Conservation (phyloP, 2,113 vertebrate genomes). For the Hirundichthys speculiger region DNA sequence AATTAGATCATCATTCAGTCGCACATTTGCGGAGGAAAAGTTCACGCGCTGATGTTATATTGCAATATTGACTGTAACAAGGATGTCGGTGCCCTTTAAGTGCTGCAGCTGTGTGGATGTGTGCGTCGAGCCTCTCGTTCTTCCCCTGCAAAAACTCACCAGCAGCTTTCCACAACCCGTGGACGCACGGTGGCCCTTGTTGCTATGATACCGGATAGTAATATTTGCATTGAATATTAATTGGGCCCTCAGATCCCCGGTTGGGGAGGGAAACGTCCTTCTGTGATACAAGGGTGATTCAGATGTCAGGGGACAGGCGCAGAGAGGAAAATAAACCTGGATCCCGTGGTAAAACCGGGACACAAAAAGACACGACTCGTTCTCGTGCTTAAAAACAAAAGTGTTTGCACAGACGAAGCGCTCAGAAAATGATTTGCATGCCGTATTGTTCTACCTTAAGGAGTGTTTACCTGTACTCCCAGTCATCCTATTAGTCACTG, state of each 20-base stretch:
- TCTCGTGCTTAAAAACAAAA: slow-evolving; percentile 14
- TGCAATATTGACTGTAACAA: slow-evolving; percentile 20
- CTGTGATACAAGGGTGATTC: slow-evolving; percentile 48
- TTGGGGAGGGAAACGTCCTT: slow-evolving; percentile 46
- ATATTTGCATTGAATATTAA: slow-evolving; percentile 79
- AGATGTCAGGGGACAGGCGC: slow-evolving; percentile 29
- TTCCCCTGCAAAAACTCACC: slow-evolving; percentile 23
- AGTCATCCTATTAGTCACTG: slow-evolving; percentile 32
- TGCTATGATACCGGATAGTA: slow-evolving; percentile 78
- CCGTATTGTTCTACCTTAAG: slow-evolving; percentile 23
- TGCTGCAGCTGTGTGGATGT: slow-evolving; percentile 6
- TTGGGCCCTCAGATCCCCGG: slow-evolving; percentile 61
- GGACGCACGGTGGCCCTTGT: slow-evolving; percentile 58
- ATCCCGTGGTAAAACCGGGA: slow-evolving; percentile 3
- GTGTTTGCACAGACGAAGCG: not conserved
- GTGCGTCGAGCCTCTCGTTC: slow-evolving; percentile 25
- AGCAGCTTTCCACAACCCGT: slow-evolving; percentile 37
- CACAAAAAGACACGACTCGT: slow-evolving; percentile 6
- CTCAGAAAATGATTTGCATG: slow-evolving; percentile 33
- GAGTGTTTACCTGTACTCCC: slow-evolving; percentile 41
- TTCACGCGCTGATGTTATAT: slow-evolving; percentile 4
- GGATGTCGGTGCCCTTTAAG: slow-evolving; percentile 17
- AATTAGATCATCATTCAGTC: slow-evolving; percentile 51
- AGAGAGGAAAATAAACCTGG: slow-evolving; percentile 11
- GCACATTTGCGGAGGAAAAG: slow-evolving; percentile 10